Base-by-base conservation (phyloP, 1,140 invertebrate species). In the Eciton burchellii region DNA sequence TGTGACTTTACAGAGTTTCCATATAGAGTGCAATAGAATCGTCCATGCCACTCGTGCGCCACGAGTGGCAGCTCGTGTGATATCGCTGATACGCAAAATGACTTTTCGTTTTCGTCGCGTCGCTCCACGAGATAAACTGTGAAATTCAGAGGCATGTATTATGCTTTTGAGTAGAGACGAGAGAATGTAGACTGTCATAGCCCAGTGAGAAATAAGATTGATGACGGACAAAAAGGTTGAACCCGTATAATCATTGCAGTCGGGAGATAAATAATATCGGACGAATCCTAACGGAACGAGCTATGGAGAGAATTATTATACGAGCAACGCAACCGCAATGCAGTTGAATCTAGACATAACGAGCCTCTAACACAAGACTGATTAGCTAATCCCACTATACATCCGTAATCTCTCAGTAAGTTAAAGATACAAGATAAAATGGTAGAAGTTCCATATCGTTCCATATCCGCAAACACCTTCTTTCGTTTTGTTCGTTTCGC, bases 291-390 rank as follows among this genome's bases (percentile, higher is more conserved):
- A 29, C n/a, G 24, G 52, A 54, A 77, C 54, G 59, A 88, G 81
- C 62, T 85, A 79, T 59, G 71, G 79, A 73, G 47, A 84, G 54
- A 85, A n/a, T 52, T 21, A 77, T 65, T 70, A 56, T 82, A 70
- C 56, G 54, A 83, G 68, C 73, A 66, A 87, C 72, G 85, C 79
- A 82, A 68, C 4, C n/a, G 35, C 62, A 65, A 79, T 79, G 54
- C 84, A 77, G 59, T 82, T 72, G 65, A 87, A 82, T 83, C 54
- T 94, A 93, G 87, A 94, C 88, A 92, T 92, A 93, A 93, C 89
- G 91, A 93, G 93, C 93, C 93, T 94, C 92, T 92, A 93, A 93
- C 91, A 93, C 90, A 94, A 94, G 93, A 94, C 93, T 94, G 93
- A 94, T 93, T 93, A 94, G 93, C 92, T 93, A 93, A 93, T 92